A percentile compares a stretch with the other conserved stretches of the same genome.
These are phyloP conservation scores for Archegozetes longisetosus DNA, from an alignment of 1,140 invertebrate species.

Conservation along the genomic window DNA sequence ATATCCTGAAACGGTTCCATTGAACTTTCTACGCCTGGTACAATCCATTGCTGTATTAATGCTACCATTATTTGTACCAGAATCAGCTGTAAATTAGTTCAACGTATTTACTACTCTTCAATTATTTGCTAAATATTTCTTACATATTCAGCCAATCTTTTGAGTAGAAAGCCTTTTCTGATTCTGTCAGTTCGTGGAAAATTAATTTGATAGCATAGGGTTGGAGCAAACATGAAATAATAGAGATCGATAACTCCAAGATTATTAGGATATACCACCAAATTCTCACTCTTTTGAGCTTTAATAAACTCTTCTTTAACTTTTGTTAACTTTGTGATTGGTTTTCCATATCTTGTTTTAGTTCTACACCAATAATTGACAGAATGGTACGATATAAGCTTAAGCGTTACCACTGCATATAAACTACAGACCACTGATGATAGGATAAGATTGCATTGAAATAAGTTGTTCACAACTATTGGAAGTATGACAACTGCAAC, in stretches of 20 bases:
- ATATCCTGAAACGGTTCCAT: slow-evolving; percentile 82
- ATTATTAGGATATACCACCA: slow-evolving; percentile 31
- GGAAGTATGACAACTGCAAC: slow-evolving; percentile 7
- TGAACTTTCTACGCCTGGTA: slow-evolving; percentile 88
- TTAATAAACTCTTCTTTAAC: not conserved
- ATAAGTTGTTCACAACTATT: slow-evolving; percentile 6
- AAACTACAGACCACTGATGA: slow-evolving; percentile 64
- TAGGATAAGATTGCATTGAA: slow-evolving; percentile 53
- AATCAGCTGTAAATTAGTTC: slow-evolving; percentile 43
- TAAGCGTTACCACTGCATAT: slow-evolving; percentile 79
- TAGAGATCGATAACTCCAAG: slow-evolving; percentile 51
- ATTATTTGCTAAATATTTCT: slow-evolving; percentile 1
- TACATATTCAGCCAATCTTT: slow-evolving; percentile 36
- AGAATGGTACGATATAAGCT: slow-evolving; percentile 90
- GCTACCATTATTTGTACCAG: slow-evolving; percentile 59
- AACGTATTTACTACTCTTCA: not conserved
- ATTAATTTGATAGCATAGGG: slow-evolving; percentile 94
- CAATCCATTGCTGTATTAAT: slow-evolving; percentile 94
- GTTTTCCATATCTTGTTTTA: not conserved
- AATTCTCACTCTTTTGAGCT: not conserved
- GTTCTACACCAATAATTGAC: slow-evolving; percentile 84
- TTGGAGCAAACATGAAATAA: slow-evolving; percentile 87
- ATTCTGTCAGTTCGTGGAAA: slow-evolving; percentile 74
- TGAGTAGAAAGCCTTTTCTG: slow-evolving; percentile 49
- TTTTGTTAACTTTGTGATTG: not conserved